Percentiles rank a stretch among this genome's conserved stretches.
Conservation (phyloP, 2,888 invertebrate genomes). For the Ochlodes sylvanus region DNA sequence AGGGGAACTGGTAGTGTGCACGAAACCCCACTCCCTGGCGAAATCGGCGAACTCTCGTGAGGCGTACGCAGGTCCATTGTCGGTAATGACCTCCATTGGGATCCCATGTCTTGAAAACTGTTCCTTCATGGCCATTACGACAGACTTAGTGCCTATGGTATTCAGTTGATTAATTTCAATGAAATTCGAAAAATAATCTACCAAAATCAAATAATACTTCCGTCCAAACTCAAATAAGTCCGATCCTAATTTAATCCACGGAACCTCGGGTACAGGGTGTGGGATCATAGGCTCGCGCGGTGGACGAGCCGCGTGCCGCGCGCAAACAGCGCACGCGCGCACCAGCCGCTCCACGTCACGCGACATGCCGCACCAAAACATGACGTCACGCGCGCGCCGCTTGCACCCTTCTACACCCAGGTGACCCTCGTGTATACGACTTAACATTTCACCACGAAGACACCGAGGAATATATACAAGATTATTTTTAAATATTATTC, state of each 20-base stretch:
- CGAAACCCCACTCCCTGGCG: constrained; percentile 34
- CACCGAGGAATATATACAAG: constrained; percentile 29
- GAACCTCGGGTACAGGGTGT: constrained; percentile 31
- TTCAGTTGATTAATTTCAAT: constrained; percentile 38
- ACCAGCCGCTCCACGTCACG: too few relatives aligned
- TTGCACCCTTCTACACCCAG: too few relatives aligned
- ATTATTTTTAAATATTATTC: too few relatives aligned
- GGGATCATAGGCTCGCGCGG: constrained; percentile 38
- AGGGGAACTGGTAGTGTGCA: constrained; percentile 39
- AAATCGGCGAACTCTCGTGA: constrained; percentile 41
- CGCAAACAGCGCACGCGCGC: constrained; percentile 37
- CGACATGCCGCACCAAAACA: too few relatives aligned
- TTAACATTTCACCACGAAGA: constrained; percentile 42
- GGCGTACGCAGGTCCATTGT: constrained; percentile 41
- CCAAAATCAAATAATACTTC: constrained; percentile 30
- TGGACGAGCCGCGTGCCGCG: constrained; percentile 35
- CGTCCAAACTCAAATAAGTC: constrained; percentile 42
- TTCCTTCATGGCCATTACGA: constrained; percentile 40
- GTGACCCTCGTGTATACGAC: too few relatives aligned
- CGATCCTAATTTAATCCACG: constrained; percentile 42
- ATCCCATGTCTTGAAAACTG: constrained; percentile 43
- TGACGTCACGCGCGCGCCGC: too few relatives aligned
- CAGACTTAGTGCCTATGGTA: constrained; percentile 17
- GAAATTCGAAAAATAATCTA: constrained; percentile 39
- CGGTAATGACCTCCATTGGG: constrained; percentile 43